Evolutionary conservation across 2,113 vertebrate genomes (phyloP), one percentile per base, ranked within the genome.

Genomic region (Laticauda colubrina): DNA sequence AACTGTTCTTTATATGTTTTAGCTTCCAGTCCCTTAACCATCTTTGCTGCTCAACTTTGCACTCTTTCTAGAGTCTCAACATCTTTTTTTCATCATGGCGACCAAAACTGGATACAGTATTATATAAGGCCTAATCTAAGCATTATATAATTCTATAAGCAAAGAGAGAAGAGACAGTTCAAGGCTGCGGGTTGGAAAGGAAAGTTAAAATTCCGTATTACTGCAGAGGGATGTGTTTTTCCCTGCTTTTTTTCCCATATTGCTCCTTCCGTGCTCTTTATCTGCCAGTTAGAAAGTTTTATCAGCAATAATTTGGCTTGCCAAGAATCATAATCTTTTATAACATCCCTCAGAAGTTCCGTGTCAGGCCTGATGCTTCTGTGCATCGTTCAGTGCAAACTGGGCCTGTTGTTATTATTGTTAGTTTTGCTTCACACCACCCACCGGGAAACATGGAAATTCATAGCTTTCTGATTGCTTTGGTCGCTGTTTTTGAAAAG

Each of bases 361-460:
- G 0, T 90, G 85, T 39, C 89, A 23, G 15, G 24, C 24, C n/a
- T 23, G 26, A 48, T 81, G 93, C 21, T 23, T 87, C 34, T 29
- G 29, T 6, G 93, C 85, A 1, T 89, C n/a, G 2, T 91, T 34
- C 26, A 51, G 56, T 34, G 9, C 87, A 43, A 48, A 15, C 1
- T 1, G 59, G 2, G 24, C 94, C 89, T 93, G 4, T 87, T 55
- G 54, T 88, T 88, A 0, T 3, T 90, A 90, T 53, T 69, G 4
- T n/a, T 69, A 15, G 23, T 59, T 59, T 15, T 69, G 61, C 29
- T 88, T 7, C 23, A 24, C 6, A 81, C 85, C 57, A 21, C 85
- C 39, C 57, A 54, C 86, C 92, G 93, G 89, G 56, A 96, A 91
- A 86, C 94, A 89, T 20, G 87, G 56, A 96, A 91, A 69, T 93